Evolutionary conservation across 2,888 invertebrate species (phyloP), one percentile per base, ranked within the genome.

Genomic region (Metellina segmentata): DNA sequence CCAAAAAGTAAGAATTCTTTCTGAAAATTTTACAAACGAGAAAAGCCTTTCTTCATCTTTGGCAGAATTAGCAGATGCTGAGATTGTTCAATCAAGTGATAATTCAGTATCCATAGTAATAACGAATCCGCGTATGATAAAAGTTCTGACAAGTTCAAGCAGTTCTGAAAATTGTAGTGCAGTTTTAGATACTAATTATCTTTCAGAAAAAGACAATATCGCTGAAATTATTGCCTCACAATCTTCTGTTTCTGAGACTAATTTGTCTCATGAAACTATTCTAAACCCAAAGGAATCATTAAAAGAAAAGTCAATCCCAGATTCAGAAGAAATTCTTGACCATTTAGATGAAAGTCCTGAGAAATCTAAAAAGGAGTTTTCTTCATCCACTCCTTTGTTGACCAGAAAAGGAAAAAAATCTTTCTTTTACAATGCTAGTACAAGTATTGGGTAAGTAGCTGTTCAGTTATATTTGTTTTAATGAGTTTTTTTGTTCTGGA

Each of bases 61-160:
- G 11, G 90, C 90, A 6, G 79, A 90, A 20, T 48, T 90, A 61
- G 90, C 90, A 51, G 90, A 90, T 85, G 90, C 90, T 20, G 90
- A 90, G 75, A 85, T 90, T 34, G 81, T 90, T 9, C 79, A 81
- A 51, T 81, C 81, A 51, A 72, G 72, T 69, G 88, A 74, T 48
- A 85, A 81, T 85, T 34, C 19, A 16, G 85, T 90, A 7, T 90
- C 90, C 2, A 85, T 90, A 16, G 75, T 90, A 9, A 74, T 85
- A 19, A 74, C 90, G 16, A 90, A 90, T 72, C 85, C 90, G 9
- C 79, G 85, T 19, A 51, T 90, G 6, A 85, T 81, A 13, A 69
- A 90, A 81, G 90, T 90, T 19, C 8, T 85, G 74, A 85, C 34
- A 34, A 34, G 34, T 34, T 34, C 34, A 34, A 34, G 34, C 34